These are phyloP conservation scores for Hyalella azteca DNA, from an alignment of 2,888 invertebrate genomes.

Conservation along the genomic window DNA sequence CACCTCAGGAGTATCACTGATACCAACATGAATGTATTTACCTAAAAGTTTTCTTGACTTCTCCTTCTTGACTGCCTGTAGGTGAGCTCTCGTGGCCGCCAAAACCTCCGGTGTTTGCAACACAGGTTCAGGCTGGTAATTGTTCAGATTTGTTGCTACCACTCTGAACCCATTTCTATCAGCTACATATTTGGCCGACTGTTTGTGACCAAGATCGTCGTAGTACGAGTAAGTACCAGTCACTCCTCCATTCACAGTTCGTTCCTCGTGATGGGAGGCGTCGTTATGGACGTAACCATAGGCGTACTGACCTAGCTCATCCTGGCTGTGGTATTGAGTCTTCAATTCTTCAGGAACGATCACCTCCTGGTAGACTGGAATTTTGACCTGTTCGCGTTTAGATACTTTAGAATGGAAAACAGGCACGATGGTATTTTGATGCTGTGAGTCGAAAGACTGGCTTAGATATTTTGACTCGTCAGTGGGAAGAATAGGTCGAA, in stretches of 20 bases:
- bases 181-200: slow-evolving; percentile 50
- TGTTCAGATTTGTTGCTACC: slow-evolving; percentile 46
- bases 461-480: neutral
- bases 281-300: slow-evolving; percentile 57
- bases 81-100: slow-evolving; percentile 58
- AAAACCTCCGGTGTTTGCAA: slow-evolving; percentile 57
- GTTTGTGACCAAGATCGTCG: slow-evolving; percentile 46
- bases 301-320: slow-evolving; percentile 58
- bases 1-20: slow-evolving; percentile 26
- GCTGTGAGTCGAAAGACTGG: neutral
- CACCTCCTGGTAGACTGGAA: neutral
- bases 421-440: slow-evolving; percentile 4
- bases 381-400: neutral
- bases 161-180: slow-evolving; percentile 51
- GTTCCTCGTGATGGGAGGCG: slow-evolving; percentile 53
- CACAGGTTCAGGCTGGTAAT: slow-evolving; percentile 51
- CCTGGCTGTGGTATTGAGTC: slow-evolving; percentile 59
- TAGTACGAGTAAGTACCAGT: slow-evolving; percentile 50
- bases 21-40: neutral
- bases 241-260: slow-evolving; percentile 50
- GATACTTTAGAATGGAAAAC: neutral
- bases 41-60: slow-evolving; percentile 23
- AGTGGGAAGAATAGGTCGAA: neutral
- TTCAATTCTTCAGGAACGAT: slow-evolving; percentile 38
- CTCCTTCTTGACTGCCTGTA: slow-evolving; percentile 49